Base-by-base conservation (phyloP, 2,888 invertebrate species). In the Caenorhabditis drosophilae region DNA sequence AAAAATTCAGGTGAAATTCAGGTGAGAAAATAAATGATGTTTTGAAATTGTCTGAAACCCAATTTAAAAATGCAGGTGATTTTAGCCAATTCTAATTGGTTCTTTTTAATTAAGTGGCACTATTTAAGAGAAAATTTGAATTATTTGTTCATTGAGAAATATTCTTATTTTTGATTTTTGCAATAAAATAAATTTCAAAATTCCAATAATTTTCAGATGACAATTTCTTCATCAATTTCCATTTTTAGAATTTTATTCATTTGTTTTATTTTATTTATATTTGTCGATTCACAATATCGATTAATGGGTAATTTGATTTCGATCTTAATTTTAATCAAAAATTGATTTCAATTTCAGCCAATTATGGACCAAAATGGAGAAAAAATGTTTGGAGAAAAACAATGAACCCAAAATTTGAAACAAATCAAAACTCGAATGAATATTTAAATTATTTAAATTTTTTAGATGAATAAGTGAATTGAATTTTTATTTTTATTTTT, bases 351-450 rank as follows among this genome's bases (percentile, higher is more conserved):
- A 15, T 61, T 61, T 42, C 48, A 62, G 62, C 46, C 7, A 62
- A 62, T 27, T 57, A 56, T 38, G 62, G 62, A 9, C 62, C 62
- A 15, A 56, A 45, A 11, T 62, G 62, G 62, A 56, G 62, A 25
- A 56, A 62, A 27, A 56, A 48, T 34, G 27, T 62, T 44, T 62
- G 62, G 62, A 26, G 62, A 45, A 56, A 53, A 26, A 62, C 56
- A 15, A 41, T 56, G 23, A 44, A 52, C 7, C 40, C 52, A 25
- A 15, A 31, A 9, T 9, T 9, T 31, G 31, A 31, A 6, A 12
- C 31, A 31, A 31, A 31, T 31, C 12, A 9, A 31, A 31, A 31
- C 12, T 12, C 12, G 31, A 31, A 31, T 31, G 12, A 31, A 31
- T 31, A 12, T 12, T 31, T 6, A 31, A 9, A 31, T 31, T 31